phyloP scores from a whole-genome alignment of 2,888 invertebrate species.

The Torymus aiolomorphi region DNA sequence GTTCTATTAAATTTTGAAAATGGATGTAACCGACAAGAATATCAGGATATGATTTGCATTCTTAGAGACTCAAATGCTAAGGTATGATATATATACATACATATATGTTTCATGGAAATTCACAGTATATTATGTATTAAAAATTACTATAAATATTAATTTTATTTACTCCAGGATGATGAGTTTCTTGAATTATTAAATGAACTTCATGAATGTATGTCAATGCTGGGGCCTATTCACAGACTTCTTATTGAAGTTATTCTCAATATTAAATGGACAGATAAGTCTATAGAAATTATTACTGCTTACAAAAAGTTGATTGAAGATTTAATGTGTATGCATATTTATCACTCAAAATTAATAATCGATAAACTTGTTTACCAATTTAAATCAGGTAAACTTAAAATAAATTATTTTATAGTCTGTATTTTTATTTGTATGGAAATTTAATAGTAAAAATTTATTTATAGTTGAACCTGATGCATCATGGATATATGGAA shows the following conservation, averaged over 20 bases:
- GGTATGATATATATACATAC: constrained; percentile 62
- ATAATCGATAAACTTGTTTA: constrained; percentile 80
- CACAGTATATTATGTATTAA: background rate
- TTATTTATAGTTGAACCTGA: constrained; percentile 74
- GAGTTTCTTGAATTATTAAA: constrained; percentile 78
- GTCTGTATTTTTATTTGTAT: no score
- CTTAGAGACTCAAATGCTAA: constrained; percentile 76
- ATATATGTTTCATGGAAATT: no score
- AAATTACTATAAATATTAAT: background rate
- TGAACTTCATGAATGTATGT: constrained; percentile 79
- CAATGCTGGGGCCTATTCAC: constrained; percentile 79
- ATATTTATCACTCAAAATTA: constrained; percentile 81
- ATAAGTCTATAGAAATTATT: constrained; percentile 76
- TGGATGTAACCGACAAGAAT: constrained; percentile 74
- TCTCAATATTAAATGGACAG: constrained; percentile 79
- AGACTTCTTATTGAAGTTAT: constrained; percentile 80
- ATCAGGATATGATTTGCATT: constrained; percentile 77
- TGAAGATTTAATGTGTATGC: constrained; percentile 82
- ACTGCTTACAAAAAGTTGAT: constrained; percentile 81
- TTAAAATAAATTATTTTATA: constrained; percentile 32
- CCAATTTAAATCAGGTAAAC: constrained; percentile 79
- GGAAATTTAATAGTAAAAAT: constrained; percentile 16
- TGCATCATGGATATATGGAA: constrained; percentile 80
- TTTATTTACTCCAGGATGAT: constrained; percentile 75
- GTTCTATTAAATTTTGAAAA: constrained; percentile 76